A percentile compares a stretch with the other conserved stretches of the same genome.
These are phyloP conservation scores for Illadopsis cleaveri DNA, from an alignment of 2,113 vertebrate species.

Conservation along the genomic window DNA sequence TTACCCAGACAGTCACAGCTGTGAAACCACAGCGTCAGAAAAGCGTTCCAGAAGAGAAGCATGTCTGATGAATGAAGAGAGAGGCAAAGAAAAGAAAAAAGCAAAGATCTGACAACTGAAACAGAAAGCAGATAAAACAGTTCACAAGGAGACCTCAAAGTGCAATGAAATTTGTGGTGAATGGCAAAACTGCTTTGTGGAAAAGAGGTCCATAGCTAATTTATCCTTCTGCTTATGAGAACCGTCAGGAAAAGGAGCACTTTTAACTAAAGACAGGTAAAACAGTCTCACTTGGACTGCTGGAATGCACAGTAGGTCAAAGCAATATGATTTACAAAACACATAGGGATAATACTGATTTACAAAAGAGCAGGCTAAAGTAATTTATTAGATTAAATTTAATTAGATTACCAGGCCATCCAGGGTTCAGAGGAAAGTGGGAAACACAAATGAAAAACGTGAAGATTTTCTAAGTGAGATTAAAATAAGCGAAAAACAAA, in stretches of 20 bases:
- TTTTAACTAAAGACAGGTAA: background rate
- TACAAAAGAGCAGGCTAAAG: background rate
- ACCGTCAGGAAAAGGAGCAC: background rate
- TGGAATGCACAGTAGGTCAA: background rate
- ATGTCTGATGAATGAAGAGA: background rate
- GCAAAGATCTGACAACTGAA: background rate
- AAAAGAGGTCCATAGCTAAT: background rate
- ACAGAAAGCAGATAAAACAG: background rate
- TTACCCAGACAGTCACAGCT: background rate
- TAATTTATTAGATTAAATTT: background rate
- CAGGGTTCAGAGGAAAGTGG: background rate
- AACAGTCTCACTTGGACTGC: background rate
- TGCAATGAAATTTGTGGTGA: background rate
- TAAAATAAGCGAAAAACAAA: background rate
- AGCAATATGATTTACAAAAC: background rate
- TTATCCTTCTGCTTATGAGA: background rate
- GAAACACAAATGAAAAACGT: background rate
- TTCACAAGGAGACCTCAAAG: background rate
- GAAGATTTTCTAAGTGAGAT: background rate
- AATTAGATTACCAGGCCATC: background rate
- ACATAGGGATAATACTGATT: background rate
- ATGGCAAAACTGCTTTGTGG: background rate
- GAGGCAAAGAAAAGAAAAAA: background rate
- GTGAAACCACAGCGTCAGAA: background rate
- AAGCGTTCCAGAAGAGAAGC: background rate